Percentiles rank a stretch among this genome's conserved stretches.
These are phyloP conservation scores for Eretmocerus hayati DNA, from an alignment of 2,888 invertebrate species.

Conservation along the genomic window DNA sequence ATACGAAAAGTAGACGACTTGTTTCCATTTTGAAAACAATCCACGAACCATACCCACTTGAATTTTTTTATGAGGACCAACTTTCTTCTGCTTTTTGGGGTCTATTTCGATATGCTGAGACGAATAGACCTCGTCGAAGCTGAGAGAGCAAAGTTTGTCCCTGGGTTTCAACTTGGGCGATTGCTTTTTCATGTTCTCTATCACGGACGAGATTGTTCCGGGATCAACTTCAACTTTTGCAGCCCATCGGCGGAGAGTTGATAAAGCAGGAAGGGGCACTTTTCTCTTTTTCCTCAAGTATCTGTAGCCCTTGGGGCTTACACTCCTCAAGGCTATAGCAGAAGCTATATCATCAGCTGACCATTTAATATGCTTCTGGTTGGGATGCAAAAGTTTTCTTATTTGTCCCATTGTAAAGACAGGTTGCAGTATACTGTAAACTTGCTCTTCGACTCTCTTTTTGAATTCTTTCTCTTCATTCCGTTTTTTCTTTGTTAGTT, in stretches of 20 bases:
- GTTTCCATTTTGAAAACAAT: slow-evolving; percentile 27
- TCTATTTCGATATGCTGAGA: slow-evolving; percentile 26
- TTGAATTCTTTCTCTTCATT: background rate
- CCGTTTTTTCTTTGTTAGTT: too few species aligned
- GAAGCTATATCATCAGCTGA: background rate
- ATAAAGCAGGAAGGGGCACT: background rate
- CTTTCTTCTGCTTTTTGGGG: slow-evolving; percentile 22
- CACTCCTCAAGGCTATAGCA: slow-evolving; percentile 2
- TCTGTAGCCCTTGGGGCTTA: background rate
- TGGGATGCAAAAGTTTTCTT: background rate
- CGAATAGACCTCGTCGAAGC: slow-evolving; percentile 30
- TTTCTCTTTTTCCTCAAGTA: slow-evolving; percentile 1
- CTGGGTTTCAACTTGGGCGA: background rate
- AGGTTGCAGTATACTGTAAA: background rate
- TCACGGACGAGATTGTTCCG: background rate
- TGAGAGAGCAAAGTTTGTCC: slow-evolving; percentile 11
- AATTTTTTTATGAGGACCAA: slow-evolving; percentile 28
- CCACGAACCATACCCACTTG: slow-evolving; percentile 27
- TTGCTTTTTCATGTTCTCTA: background rate
- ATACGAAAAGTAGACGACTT: slow-evolving; percentile 29
- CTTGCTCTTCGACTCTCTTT: background rate
- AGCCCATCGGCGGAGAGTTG: background rate
- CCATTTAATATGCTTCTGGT: background rate
- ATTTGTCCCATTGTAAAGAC: slow-evolving; percentile 1
- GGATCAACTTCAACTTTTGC: background rate